Evolutionary conservation across 2,888 invertebrate species (phyloP).

Genomic region (Empis livida): DNA sequence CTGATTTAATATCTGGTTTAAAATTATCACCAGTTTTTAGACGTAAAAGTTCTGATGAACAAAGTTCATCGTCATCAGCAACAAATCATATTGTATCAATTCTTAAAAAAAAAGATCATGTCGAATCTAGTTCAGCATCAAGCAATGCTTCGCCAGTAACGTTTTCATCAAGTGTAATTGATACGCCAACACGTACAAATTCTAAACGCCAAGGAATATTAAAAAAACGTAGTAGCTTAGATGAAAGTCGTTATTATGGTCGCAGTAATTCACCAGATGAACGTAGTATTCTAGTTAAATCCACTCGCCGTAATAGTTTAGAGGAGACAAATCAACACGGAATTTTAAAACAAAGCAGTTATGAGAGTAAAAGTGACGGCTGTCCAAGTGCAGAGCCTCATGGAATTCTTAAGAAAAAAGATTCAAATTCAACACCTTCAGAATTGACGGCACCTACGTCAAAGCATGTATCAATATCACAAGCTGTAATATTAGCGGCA

Average conservation of each 20-base stretch:
- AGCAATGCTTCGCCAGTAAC: slow-evolving; percentile 58
- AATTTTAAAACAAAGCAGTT: slow-evolving; percentile 66
- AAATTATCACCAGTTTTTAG: slow-evolving; percentile 19
- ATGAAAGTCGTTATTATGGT: slow-evolving; percentile 44
- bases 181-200: slow-evolving; percentile 42
- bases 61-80: slow-evolving; percentile 25
- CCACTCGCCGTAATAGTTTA: slow-evolving; percentile 32
- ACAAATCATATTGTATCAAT: slow-evolving; percentile 47
- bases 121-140: slow-evolving; percentile 37
- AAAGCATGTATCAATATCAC: slow-evolving; percentile 36
- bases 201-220: slow-evolving; percentile 63
- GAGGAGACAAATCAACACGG: slow-evolving; percentile 43
- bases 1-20: too few relatives aligned
- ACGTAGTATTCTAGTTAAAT: slow-evolving; percentile 32
- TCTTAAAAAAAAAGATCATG: slow-evolving; percentile 50
- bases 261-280: slow-evolving; percentile 36
- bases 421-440: slow-evolving; percentile 33
- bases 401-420: slow-evolving; percentile 55
- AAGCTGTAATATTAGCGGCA: slow-evolving; percentile 34
- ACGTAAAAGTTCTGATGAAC: slow-evolving; percentile 36
- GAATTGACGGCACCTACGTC: slow-evolving; percentile 26
- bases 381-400: slow-evolving; percentile 50
- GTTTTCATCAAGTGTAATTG: slow-evolving; percentile 64
- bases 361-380: slow-evolving; percentile 49
- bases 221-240: slow-evolving; percentile 71